Conservation (phyloP, 2,797 vertebrate genomes). For the Diglossa cyanea region DNA sequence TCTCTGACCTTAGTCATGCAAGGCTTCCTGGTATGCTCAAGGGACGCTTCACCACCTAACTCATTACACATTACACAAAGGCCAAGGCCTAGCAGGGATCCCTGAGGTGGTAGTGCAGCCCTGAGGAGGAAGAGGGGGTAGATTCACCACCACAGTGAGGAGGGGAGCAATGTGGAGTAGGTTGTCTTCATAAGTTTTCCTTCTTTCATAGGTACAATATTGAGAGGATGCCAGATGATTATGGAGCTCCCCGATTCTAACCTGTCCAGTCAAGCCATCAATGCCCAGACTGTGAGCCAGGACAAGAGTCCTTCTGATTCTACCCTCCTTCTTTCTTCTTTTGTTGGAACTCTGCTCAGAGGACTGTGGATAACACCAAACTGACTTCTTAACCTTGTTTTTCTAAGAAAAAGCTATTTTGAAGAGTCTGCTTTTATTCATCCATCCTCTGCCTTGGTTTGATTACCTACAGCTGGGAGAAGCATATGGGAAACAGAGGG, state of each 20-base stretch:
- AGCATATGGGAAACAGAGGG: background rate
- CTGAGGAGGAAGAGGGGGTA: background rate
- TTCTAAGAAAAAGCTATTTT: background rate
- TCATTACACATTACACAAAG: background rate
- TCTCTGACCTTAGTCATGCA: background rate
- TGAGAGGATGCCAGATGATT: constrained; percentile 97
- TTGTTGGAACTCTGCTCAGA: background rate
- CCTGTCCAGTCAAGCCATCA: background rate
- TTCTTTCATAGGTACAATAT: constrained; percentile 89
- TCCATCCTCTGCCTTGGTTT: background rate
- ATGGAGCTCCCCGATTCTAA: constrained; percentile 92
- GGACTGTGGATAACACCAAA: background rate
- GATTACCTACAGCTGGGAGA: background rate
- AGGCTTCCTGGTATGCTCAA: background rate
- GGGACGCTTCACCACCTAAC: background rate
- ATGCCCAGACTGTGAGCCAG: background rate
- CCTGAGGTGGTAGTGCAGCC: background rate
- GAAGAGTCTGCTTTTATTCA: background rate
- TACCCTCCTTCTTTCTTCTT: background rate
- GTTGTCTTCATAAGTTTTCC: background rate
- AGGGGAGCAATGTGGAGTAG: background rate
- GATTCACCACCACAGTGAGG: background rate
- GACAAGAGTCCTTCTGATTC: background rate
- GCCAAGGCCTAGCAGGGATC: background rate
- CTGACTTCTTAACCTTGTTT: background rate